Base-by-base conservation (phyloP, 2,797 vertebrate genomes). In the Heterohyrax brucei region DNA sequence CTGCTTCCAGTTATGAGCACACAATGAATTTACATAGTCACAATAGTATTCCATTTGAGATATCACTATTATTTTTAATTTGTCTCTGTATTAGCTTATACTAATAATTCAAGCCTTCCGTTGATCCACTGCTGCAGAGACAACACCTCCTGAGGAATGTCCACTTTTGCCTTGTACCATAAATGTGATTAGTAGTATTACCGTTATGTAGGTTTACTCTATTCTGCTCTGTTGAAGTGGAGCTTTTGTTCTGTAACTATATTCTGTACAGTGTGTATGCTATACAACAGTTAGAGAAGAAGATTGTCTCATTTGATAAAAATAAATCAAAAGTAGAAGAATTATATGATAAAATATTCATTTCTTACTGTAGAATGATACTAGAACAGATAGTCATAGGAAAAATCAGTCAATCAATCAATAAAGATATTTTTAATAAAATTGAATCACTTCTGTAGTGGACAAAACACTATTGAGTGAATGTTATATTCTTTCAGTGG, bases 161-260 rank as follows among this genome's bases (percentile, higher is more conserved):
- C 7, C 70, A 61, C 64, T 24, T 77, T 80, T 62, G 26, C 70
- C 3, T 39, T 53, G 22, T 70, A 44, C 66, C 26, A 13, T 24
- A 39, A 75, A 66, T 53, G 2, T 53, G 50, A 14, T 7, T 14
- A 6, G 5, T 9, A 53, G 48, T 13, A 0, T 75, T 70, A 62
- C 1, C n/a, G 79, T 66, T 59, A 70, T 9, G 53, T 0, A 53
- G 5, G 2, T 2, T 1, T n/a, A 50, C 1, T 50, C 10, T 48
- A 5, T 76, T 79, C 9, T 76, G 7, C 7, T 85, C 46, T 28
- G 26, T n/a, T 21, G 2, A 68, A 84, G 26, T n/a, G 21, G 7
- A 1, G 26, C 3, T 75, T 1, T 1, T 46, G 22, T 53, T 59
- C 1, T 8, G 66, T 21, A 18, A 39, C 39, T 39, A 39, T 39